Base-by-base conservation (phyloP, 2,888 invertebrate genomes). In the Trachelus iudaicus region DNA sequence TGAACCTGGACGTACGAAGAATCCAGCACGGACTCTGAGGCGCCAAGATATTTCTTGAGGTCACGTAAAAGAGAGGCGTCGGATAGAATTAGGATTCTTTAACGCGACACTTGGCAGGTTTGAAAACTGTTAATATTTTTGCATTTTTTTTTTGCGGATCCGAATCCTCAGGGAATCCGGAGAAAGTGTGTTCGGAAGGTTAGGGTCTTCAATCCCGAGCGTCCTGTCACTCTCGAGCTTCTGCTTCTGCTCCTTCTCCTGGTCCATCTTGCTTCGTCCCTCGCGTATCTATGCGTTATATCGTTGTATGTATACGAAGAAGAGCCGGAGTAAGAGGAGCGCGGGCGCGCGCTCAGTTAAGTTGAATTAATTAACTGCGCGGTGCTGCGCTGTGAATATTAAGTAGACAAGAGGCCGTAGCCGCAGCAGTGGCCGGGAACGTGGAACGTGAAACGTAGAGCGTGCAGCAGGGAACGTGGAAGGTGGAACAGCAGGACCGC, bases 301-400 rank as follows among this genome's bases (percentile, higher is more conserved):
- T 40, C 40, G 40, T 76, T 73, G 69, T 73, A 76, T 77, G 68
- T 31, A 13, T 78, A 75, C 74, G 56, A 56, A 56, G 56, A 23
- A 23, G 56, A 56, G 56, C 23, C 56, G 23, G 56, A 56, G 56
- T 2, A 56, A 56, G 56, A 9, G 23, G 56, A 56, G 68, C 31
- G 69, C 73, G 69, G 37, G 74, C 77, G 74, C 74, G 74, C 74
- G 69, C 78, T 78, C 79, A 77, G 83, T 85, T 84, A 82, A 83
- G 82, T 83, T 82, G 86, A 86, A 87, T 87, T 87, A 84, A 87
- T 87, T 87, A 85, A 83, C 82, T 84, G 81, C 75, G 82, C 82
- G 83, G 79, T 79, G 82, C 78, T 79, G 81, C 77, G 82, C 79
- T 75, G 82, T 85, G 87, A 87, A 87, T 86, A 85, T 85, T 84